Base-by-base conservation (phyloP, 1,140 invertebrate species). In the Pseudomyrmex gracilis region DNA sequence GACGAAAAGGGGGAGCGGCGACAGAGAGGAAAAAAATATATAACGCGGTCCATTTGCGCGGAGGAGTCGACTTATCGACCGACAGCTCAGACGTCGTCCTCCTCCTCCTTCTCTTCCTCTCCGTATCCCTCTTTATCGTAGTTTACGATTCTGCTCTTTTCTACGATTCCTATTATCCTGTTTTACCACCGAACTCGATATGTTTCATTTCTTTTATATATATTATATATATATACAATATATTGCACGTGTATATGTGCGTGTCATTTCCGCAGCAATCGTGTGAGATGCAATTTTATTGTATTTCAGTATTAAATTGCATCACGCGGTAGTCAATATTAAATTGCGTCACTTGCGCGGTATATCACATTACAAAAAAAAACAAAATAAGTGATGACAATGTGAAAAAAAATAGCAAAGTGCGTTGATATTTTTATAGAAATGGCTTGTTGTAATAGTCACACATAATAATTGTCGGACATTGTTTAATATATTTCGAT, bases 101-200 rank as follows among this genome's bases (percentile, higher is more conserved):
- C 24, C 4, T 34, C 0, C 34, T 34, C 1, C 34, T 34, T 0
- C 34, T 34, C 5, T 0, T 34, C 0, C 34, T 20, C 76, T 49
- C 22, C n/a, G 66, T 71, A 80, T 80, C 24, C 66, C 58, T 71
- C 66, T 80, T 58, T 71, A 71, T 80, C 68, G 66, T 53, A 78
- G 76, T 78, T 80, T 80, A 80, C 66, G 66, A 80, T 80, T 55
- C 22, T 80, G 66, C 43, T 34, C 34, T 71, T 80, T 70, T 71
- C 66, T 45, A 60, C 76, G 76, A 80, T 80, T 80, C 66, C 66
- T 58, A 60, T 71, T 80, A 80, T 80, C 66, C 67, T 47, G 51
- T 70, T 80, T 58, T 58, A 58, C 53, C 51, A 43, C 20, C 15
- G 20, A 47, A 0, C 12, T 22, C 49, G 49, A 34, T 47, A 68